A percentile compares a stretch with the other conserved stretches of the same genome.
Conservation (phyloP, 2,888 invertebrate genomes). For the Meghimatium bilineatum region DNA sequence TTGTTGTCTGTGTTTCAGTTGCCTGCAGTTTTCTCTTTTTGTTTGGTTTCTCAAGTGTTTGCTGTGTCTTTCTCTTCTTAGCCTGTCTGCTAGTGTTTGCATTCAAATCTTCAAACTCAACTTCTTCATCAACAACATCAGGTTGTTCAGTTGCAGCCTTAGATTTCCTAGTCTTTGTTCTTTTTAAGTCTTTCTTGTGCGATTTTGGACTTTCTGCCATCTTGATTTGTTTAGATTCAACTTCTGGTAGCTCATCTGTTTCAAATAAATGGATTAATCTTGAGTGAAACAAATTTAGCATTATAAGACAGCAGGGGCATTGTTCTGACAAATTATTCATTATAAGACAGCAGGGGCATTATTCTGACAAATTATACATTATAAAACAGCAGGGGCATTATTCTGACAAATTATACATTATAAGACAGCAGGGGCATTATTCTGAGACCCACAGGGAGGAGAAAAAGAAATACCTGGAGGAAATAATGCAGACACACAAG, state of each 20-base stretch:
- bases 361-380: too few relatives aligned
- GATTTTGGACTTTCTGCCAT: neutral
- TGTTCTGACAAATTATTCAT: too few relatives aligned
- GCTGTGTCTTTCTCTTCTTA: slow-evolving; percentile 8
- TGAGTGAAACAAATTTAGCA: neutral
- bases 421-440: too few relatives aligned
- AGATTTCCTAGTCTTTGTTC: neutral
- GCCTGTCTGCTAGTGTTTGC: neutral
- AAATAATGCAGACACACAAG: too few relatives aligned
- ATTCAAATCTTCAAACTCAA: neutral
- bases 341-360: too few relatives aligned
- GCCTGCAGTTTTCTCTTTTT: slow-evolving; percentile 1
- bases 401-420: too few relatives aligned
- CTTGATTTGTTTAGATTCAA: neutral
- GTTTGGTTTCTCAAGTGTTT: neutral
- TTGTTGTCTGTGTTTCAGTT: neutral
- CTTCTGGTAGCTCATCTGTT: neutral
- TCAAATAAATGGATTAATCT: neutral
- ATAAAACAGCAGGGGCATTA: too few relatives aligned
- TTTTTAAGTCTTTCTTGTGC: neutral
- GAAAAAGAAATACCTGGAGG: too few relatives aligned
- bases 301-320: too few relatives aligned
- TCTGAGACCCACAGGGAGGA: too few relatives aligned
- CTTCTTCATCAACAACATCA: neutral
- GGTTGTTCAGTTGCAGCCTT: neutral